Evolutionary conservation across 2,113 vertebrate species (phyloP).

Genomic region (Rhinoderma darwinii): DNA sequence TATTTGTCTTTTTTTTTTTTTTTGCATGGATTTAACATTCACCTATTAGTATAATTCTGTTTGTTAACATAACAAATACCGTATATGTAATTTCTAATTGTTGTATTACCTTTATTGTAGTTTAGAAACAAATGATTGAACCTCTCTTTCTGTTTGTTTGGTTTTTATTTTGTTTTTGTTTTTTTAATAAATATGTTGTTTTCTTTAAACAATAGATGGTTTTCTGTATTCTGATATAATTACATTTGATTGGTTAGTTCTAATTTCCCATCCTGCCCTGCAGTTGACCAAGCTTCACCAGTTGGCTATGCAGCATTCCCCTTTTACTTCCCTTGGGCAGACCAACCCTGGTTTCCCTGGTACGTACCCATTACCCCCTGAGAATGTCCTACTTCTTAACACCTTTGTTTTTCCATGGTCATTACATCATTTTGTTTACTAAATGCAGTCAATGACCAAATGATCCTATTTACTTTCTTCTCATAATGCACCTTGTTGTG

Average conservation of each 20-base stretch:
- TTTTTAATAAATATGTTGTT: conserved; percentile 72
- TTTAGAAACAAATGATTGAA: conserved; percentile 67
- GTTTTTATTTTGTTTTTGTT: conserved; percentile 64
- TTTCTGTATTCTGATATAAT: conserved; percentile 93
- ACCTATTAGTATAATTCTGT: conserved; percentile 65
- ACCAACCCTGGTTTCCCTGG: conserved; percentile 98
- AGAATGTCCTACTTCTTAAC: conserved; percentile 87
- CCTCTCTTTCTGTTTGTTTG: conserved; percentile 61
- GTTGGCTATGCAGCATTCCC: conserved; percentile 98
- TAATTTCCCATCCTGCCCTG: conserved; percentile 98
- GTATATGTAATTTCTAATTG: conserved; percentile 69
- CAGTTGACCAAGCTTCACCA: conserved; percentile 99
- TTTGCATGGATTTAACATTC: conserved; percentile 68
- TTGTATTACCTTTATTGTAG: conserved; percentile 63
- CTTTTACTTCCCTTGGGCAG: conserved; percentile 98
- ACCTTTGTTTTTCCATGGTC: conserved; percentile 80
- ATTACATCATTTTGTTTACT: conserved; percentile 78
- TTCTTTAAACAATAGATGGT: conserved; percentile 77
- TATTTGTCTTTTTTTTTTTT: conserved; percentile 53
- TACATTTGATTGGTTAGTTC: conserved; percentile 95
- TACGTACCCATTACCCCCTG: conserved; percentile 92
- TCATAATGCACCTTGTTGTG: conserved; percentile 65
- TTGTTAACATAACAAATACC: conserved; percentile 69
- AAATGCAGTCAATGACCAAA: conserved; percentile 75
- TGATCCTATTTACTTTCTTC: conserved; percentile 68